These are phyloP conservation scores for Gopherus evgoodei DNA, from an alignment of 2,113 vertebrate genomes.

Conservation along the genomic window DNA sequence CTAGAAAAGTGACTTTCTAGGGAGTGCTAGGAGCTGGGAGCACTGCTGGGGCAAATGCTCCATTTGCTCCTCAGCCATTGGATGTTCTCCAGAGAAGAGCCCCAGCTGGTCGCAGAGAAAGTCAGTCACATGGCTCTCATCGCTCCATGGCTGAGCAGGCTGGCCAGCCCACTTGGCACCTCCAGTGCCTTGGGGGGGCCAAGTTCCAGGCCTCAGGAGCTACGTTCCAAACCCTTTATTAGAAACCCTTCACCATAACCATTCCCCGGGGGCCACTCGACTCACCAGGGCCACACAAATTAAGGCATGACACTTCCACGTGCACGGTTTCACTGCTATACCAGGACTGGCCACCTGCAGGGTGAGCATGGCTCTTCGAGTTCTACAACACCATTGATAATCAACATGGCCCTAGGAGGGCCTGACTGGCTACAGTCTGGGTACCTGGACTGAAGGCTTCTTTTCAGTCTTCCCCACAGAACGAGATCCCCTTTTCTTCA, in stretches of 20 bases:
- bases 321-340: not conserved
- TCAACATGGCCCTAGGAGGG: not conserved
- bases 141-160: not conserved
- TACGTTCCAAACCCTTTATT: not conserved
- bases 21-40: not conserved
- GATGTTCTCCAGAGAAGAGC: not conserved
- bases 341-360: not conserved
- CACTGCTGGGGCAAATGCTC: not conserved
- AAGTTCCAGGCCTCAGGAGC: not conserved
- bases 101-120: not conserved
- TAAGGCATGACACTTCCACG: too few species aligned
- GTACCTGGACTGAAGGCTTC: slow-evolving; percentile 90
- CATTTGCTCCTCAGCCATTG: not conserved
- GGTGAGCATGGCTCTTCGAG: not conserved
- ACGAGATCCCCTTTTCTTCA: slow-evolving; percentile 92
- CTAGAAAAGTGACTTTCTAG: not conserved
- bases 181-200: not conserved
- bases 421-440: not conserved
- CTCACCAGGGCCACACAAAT: not conserved
- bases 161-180: not conserved
- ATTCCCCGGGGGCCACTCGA: not conserved
- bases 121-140: not conserved
- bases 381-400: not conserved
- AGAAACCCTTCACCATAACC: not conserved
- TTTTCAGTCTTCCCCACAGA: slow-evolving; percentile 92